Evolutionary conservation across 1,140 invertebrate species (phyloP).

Genomic region (Pseudomyrmex cubaensis): DNA sequence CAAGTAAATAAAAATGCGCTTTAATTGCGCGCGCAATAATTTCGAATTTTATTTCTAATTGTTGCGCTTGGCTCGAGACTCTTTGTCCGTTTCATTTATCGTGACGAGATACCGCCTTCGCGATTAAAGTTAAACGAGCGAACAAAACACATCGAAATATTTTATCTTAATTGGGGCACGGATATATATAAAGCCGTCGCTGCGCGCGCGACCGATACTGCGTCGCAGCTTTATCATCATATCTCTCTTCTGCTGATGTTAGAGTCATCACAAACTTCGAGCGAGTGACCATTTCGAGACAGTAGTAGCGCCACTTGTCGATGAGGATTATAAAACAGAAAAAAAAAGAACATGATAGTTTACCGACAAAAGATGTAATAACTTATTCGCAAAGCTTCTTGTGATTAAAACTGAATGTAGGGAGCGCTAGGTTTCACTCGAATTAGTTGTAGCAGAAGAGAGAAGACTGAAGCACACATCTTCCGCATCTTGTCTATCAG

Average conservation of each 20-base stretch:
- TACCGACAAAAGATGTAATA: no score
- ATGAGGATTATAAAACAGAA: neutral
- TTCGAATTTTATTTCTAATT: neutral
- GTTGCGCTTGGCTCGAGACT: no score
- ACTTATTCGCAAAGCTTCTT: no score
- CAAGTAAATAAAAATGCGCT: no score
- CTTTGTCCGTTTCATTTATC: no score
- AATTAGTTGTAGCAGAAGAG: no score
- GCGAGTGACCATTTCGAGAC: neutral
- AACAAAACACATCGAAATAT: no score
- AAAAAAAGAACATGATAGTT: no score
- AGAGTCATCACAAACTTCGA: neutral
- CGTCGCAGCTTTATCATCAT: constrained; percentile 15
- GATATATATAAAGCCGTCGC: neutral
- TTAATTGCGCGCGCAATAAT: neutral
- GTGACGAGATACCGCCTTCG: neutral
- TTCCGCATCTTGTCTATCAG: no score
- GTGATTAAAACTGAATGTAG: no score
- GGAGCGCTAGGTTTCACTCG: no score
- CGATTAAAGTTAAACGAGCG: neutral
- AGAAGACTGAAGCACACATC: no score
- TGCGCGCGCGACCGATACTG: constrained; percentile 22
- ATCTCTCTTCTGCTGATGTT: neutral
- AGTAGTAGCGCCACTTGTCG: constrained; percentile 27
- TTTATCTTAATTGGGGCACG: neutral